These are phyloP conservation scores for Toxonevra muliebris DNA, from an alignment of 2,888 invertebrate species.

Conservation along the genomic window DNA sequence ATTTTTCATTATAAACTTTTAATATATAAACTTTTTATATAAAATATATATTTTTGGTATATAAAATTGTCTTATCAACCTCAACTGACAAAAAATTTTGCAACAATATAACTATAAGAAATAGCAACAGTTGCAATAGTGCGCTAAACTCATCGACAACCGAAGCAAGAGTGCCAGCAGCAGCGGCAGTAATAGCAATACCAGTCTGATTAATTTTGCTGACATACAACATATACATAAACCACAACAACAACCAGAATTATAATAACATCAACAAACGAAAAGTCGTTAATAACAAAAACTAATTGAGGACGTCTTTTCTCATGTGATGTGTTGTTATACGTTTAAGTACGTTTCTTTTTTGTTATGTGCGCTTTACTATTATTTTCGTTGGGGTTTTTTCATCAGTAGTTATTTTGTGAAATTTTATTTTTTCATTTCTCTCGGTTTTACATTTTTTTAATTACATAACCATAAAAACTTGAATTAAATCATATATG, in stretches of 20 bases:
- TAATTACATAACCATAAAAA: too few species aligned
- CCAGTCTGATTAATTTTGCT: slow-evolving; percentile 39
- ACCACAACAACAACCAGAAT: not conserved
- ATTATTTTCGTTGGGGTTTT: not conserved
- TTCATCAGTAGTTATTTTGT: too few species aligned
- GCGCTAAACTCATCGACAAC: slow-evolving; percentile 31
- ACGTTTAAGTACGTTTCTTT: not conserved
- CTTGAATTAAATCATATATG: too few species aligned
- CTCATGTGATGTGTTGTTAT: not conserved
- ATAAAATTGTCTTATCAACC: too few species aligned
- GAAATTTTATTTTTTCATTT: too few species aligned
- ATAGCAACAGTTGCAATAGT: slow-evolving; percentile 2
- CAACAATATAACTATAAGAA: not conserved
- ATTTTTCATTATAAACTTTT: too few species aligned
- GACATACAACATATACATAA: slow-evolving; percentile 11
- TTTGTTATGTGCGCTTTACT: not conserved
- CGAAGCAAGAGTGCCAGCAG: too few species aligned
- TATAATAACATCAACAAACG: slow-evolving; percentile 24
- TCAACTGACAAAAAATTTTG: not conserved
- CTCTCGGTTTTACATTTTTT: too few species aligned
- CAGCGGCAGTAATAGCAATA: slow-evolving; percentile 30
- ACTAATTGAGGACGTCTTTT: slow-evolving; percentile 16
- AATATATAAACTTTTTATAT: too few species aligned
- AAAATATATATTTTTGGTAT: too few species aligned
- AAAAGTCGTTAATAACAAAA: slow-evolving; percentile 19